Percentiles rank a stretch among this genome's conserved stretches.
Evolutionary conservation across 2,797 vertebrate genomes (phyloP).

Genomic region (Zonotrichia albicollis): DNA sequence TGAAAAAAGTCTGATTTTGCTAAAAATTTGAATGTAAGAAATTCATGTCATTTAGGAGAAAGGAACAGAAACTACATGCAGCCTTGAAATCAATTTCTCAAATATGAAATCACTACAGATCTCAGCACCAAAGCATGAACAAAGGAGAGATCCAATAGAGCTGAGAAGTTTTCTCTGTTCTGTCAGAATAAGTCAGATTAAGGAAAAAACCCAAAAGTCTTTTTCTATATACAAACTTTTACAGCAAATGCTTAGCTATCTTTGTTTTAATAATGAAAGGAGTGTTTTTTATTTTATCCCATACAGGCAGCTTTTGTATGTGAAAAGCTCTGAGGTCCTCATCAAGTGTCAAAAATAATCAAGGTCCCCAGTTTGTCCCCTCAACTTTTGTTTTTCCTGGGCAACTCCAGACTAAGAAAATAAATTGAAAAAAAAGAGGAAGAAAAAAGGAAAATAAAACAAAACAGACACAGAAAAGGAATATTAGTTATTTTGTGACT

Average conservation of each 20-base stretch:
- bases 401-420: not conserved
- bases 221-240: not conserved
- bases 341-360: not conserved
- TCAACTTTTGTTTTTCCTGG: not conserved
- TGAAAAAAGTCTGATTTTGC: not conserved
- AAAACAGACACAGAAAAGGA: not conserved
- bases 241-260: not conserved
- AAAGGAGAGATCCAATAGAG: not conserved
- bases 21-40: not conserved
- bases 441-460: not conserved
- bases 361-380: not conserved
- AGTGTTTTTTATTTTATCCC: not conserved
- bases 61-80: not conserved
- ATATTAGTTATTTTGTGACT: not conserved
- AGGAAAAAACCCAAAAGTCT: not conserved
- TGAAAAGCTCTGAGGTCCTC: not conserved
- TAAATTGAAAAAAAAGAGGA: rapidly evolving
- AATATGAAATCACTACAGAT: not conserved
- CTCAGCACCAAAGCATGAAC: not conserved
- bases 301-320: not conserved
- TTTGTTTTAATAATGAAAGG: not conserved
- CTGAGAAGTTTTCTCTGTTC: not conserved
- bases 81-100: not conserved
- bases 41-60: not conserved
- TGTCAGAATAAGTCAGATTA: not conserved